These are phyloP conservation scores for Pseudomyrmex flavicornis DNA, from an alignment of 1,140 invertebrate genomes.

Conservation along the genomic window DNA sequence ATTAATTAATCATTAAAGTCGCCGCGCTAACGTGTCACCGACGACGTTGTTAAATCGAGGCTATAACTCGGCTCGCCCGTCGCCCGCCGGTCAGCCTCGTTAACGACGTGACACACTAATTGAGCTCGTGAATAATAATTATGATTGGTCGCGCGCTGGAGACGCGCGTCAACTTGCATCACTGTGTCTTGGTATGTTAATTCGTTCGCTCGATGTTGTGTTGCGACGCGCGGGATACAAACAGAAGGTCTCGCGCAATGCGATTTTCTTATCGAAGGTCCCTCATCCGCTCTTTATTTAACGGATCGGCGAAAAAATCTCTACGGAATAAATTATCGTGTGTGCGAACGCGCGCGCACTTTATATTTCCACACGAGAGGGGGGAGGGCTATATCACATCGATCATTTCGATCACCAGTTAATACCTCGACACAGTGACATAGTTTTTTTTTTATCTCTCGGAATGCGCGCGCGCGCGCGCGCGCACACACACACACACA, in stretches of 20 bases:
- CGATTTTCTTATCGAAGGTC: background rate
- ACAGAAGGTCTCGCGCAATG: too few species aligned
- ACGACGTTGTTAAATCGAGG: constrained; percentile 42
- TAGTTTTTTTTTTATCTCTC: background rate
- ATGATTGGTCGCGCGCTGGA: constrained; percentile 8
- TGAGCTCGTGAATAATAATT: constrained; percentile 54
- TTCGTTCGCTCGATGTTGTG: background rate
- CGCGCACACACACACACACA: too few species aligned
- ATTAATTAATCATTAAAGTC: constrained; percentile 51
- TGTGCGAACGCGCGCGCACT: background rate
- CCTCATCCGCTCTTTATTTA: constrained; percentile 20
- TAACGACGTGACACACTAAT: constrained; percentile 43
- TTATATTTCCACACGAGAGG: background rate
- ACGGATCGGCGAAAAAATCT: constrained; percentile 12
- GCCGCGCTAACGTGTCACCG: background rate
- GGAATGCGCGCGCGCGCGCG: too few species aligned
- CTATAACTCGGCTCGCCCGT: background rate
- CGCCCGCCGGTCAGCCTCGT: constrained; percentile 11
- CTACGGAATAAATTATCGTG: constrained; percentile 33
- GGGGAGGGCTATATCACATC: background rate
- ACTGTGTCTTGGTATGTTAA: background rate
- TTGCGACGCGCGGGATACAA: background rate
- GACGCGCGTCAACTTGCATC: constrained; percentile 32
- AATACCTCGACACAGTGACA: background rate
- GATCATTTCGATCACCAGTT: background rate